Conservation (phyloP, 2,888 invertebrate genomes). For the Clepsis dumicolana region DNA sequence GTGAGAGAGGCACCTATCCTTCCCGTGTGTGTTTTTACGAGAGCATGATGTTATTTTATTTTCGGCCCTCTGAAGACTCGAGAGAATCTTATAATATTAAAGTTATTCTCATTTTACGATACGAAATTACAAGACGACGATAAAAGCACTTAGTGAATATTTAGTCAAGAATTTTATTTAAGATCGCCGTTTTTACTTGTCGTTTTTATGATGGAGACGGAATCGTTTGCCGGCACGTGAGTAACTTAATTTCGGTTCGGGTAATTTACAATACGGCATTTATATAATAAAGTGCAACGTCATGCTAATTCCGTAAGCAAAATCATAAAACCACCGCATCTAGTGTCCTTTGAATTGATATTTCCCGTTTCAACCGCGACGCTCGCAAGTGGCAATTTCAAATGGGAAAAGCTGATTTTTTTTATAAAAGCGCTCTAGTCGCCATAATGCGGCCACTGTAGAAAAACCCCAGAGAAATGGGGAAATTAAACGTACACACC, state of each 20-base stretch:
- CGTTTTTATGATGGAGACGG: neutral
- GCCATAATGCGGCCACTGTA: slow-evolving; percentile 58
- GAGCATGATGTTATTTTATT: slow-evolving; percentile 35
- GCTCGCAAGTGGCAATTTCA: slow-evolving; percentile 63
- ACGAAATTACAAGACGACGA: slow-evolving; percentile 26
- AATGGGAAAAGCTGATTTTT: slow-evolving; percentile 66
- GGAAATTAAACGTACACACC: slow-evolving; percentile 57
- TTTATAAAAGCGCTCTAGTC: slow-evolving; percentile 62
- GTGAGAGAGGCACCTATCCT: slow-evolving; percentile 15
- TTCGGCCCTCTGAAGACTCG: slow-evolving; percentile 26
- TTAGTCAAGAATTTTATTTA: slow-evolving; percentile 3
- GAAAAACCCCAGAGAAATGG: slow-evolving; percentile 61
- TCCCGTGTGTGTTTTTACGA: slow-evolving; percentile 32
- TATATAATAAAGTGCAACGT: too few species aligned
- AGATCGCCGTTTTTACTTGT: neutral
- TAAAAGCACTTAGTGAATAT: slow-evolving; percentile 33
- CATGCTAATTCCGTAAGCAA: neutral
- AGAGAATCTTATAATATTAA: slow-evolving; percentile 33
- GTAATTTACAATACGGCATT: too few species aligned
- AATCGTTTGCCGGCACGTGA: neutral
- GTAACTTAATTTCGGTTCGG: neutral
- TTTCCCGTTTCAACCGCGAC: slow-evolving; percentile 54
- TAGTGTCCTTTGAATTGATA: slow-evolving; percentile 53
- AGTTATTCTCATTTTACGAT: slow-evolving; percentile 36
- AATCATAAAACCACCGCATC: neutral